Evolutionary conservation across 2,888 invertebrate species (phyloP).

Genomic region (Serripes groenlandicus): DNA sequence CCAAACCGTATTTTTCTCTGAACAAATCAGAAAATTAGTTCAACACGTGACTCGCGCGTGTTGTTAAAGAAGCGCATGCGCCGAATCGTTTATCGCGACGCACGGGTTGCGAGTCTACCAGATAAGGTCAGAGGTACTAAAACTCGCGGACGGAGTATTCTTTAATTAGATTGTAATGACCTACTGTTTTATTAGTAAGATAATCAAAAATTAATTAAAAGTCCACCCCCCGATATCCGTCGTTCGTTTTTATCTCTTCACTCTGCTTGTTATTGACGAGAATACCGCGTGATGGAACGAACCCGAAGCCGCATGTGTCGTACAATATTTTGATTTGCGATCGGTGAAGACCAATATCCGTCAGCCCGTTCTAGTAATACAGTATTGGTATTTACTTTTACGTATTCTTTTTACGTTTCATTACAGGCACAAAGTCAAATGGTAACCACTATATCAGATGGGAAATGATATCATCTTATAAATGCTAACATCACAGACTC

Average conservation of each 20-base stretch:
- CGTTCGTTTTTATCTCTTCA: background rate
- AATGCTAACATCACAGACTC: too few relatives aligned
- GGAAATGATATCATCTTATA: too few relatives aligned
- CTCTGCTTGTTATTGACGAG: background rate
- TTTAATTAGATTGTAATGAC: constrained; percentile 66
- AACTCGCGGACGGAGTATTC: constrained; percentile 42
- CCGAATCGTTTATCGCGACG: constrained; percentile 34
- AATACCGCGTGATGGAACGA: background rate
- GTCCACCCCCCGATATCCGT: constrained; percentile 7
- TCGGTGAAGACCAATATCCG: too few relatives aligned
- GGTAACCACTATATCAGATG: too few relatives aligned
- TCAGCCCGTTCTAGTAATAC: too few relatives aligned
- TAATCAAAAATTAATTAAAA: constrained; percentile 65
- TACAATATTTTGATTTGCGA: too few relatives aligned
- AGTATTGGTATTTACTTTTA: too few relatives aligned
- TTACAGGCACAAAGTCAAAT: too few relatives aligned
- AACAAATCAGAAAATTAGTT: constrained; percentile 44
- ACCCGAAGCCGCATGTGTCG: too few relatives aligned
- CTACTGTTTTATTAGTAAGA: constrained; percentile 57
- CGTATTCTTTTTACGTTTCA: too few relatives aligned
- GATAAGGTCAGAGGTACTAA: constrained; percentile 50
- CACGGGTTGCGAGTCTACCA: constrained; percentile 35
- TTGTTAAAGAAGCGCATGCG: constrained; percentile 49
- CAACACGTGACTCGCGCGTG: constrained; percentile 47
- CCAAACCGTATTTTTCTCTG: background rate